A percentile compares a stretch with the other conserved stretches of the same genome.
Evolutionary conservation across 1,140 invertebrate genomes (phyloP).

Genomic region (Aphelinus atriplicis): DNA sequence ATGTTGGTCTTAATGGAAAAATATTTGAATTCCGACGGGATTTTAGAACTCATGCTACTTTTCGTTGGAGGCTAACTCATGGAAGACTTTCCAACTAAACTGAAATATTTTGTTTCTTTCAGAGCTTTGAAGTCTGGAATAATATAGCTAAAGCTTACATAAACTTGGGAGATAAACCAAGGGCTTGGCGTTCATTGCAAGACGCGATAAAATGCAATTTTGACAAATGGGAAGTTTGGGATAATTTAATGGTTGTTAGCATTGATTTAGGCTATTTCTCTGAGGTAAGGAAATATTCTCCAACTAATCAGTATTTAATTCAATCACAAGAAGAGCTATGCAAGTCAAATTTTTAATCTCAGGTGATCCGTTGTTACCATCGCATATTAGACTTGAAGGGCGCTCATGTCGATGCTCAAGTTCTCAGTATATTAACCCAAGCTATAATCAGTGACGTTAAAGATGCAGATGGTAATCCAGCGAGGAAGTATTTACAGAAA

Average conservation of each 20-base stretch:
- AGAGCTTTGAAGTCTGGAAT: slow-evolving; percentile 97
- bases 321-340: too few relatives aligned
- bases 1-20: too few relatives aligned
- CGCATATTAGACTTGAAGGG: slow-evolving; percentile 85
- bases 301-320: not conserved
- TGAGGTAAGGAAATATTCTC: slow-evolving; percentile 63
- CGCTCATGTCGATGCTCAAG: slow-evolving; percentile 81
- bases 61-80: too few relatives aligned
- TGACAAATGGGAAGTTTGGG: slow-evolving; percentile 97
- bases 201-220: slow-evolving; percentile 94
- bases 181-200: slow-evolving; percentile 84
- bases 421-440: slow-evolving; percentile 79
- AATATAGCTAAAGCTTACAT: slow-evolving; percentile 95
- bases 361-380: slow-evolving; percentile 85
- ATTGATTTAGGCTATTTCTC: slow-evolving; percentile 79
- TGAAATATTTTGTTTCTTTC: slow-evolving; percentile 29
- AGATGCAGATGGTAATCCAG: slow-evolving; percentile 69
- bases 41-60: not conserved
- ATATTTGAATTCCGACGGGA: not conserved
- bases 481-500: slow-evolving; percentile 70
- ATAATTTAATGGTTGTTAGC: slow-evolving; percentile 89
- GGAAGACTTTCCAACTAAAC: too few relatives aligned
- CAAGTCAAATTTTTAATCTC: slow-evolving; percentile 38
- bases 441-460: slow-evolving; percentile 74
- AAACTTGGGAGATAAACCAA: slow-evolving; percentile 83